phyloP scores from a whole-genome alignment of 2,113 vertebrate species.

The Scatophagus argus region DNA sequence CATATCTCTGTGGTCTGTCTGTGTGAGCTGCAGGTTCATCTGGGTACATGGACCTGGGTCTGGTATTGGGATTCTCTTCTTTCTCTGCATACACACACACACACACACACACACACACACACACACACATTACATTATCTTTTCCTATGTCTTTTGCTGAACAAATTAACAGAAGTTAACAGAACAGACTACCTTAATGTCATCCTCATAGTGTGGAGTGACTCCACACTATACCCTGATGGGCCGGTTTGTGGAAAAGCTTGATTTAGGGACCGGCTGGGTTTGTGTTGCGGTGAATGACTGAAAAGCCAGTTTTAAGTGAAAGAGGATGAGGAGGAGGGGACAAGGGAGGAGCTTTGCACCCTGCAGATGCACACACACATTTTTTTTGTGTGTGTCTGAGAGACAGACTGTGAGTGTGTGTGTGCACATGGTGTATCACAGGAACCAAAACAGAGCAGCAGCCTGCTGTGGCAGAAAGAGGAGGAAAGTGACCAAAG shows the following conservation, averaged over 20 bases:
- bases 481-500: conserved; percentile 48
- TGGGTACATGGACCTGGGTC: conserved; percentile 48
- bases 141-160: not conserved
- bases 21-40: conserved; percentile 27
- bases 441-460: conserved; percentile 75
- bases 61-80: conserved; percentile 44
- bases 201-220: not conserved
- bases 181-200: conserved; percentile 23
- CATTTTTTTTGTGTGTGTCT: conserved; percentile 37
- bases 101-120: conserved; percentile 6
- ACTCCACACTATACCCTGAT: conserved; percentile 4
- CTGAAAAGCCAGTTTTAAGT: conserved; percentile 53
- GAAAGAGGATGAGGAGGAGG: conserved; percentile 60
- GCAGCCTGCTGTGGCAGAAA: conserved; percentile 32
- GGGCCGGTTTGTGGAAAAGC: conserved; percentile 8
- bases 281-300: conserved; percentile 23
- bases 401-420: conserved; percentile 1
- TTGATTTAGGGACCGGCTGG: not conserved
- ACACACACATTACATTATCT: not conserved
- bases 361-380: conserved; percentile 57
- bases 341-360: conserved; percentile 69
- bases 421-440: conserved; percentile 60
- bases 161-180: not conserved
- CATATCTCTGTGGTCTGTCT: conserved; percentile 9
- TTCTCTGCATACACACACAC: conserved; percentile 17